Conservation (phyloP, 2,113 vertebrate species). For the Nothoprocta pentlandii region DNA sequence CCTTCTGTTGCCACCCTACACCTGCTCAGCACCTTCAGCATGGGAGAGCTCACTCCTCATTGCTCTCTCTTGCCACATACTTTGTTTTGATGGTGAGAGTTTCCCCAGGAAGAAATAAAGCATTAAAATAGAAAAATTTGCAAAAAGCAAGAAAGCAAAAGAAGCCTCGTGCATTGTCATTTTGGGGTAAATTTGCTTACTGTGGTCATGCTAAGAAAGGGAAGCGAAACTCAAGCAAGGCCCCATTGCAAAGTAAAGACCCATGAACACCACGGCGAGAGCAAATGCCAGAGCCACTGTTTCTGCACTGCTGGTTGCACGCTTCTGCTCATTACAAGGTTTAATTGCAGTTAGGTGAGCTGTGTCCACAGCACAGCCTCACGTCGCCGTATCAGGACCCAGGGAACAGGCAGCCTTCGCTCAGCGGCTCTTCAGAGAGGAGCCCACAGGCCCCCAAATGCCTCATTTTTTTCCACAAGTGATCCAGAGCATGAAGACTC, state of each 20-base stretch:
- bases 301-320: not conserved
- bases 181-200: not conserved
- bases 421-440: not conserved
- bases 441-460: not conserved
- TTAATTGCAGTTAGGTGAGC: not conserved
- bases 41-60: not conserved
- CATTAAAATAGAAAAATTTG: slow-evolving; percentile 1
- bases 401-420: not conserved
- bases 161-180: not conserved
- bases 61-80: not conserved
- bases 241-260: not conserved
- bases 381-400: not conserved
- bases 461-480: not conserved
- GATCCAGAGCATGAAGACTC: not conserved
- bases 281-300: not conserved
- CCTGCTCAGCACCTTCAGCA: not conserved
- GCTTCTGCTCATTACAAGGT: not conserved
- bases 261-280: accelerated
- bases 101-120: not conserved
- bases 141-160: not conserved
- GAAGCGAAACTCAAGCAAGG: not conserved
- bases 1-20: not conserved
- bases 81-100: not conserved
- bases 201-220: not conserved
- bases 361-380: not conserved